A percentile compares a stretch with the other conserved stretches of the same genome.
These are phyloP conservation scores for Anagyrus pseudococci DNA, from an alignment of 2,888 invertebrate species.

Conservation along the genomic window DNA sequence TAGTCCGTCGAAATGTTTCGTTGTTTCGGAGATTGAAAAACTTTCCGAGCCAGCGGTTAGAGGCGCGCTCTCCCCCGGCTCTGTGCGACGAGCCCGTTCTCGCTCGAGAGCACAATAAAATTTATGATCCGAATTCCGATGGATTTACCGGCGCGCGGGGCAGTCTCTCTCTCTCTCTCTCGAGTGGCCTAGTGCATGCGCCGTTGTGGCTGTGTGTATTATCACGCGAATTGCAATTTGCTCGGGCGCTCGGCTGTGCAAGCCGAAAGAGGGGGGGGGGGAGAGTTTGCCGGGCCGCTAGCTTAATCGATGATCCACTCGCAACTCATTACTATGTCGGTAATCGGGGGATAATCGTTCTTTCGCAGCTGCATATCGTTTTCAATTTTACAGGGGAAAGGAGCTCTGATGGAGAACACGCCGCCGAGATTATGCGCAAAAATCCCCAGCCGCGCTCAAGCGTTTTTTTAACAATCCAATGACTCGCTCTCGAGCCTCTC, in stretches of 20 bases:
- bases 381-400: conserved; percentile 26
- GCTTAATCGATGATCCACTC: conserved; percentile 20
- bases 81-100: neutral
- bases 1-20: conserved; percentile 32
- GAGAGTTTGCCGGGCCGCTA: conserved; percentile 1
- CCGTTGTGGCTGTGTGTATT: conserved; percentile 2
- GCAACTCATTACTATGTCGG: conserved; percentile 20
- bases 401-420: too few species aligned
- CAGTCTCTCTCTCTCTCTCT: neutral
- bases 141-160: conserved; percentile 37
- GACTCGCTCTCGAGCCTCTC: too few species aligned
- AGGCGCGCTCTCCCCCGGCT: neutral
- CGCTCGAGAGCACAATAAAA: conserved; percentile 38
- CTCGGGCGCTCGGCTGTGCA: neutral
- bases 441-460: too few species aligned
- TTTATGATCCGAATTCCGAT: conserved; percentile 42
- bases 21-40: conserved; percentile 38
- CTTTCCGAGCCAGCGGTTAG: conserved; percentile 36
- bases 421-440: too few species aligned
- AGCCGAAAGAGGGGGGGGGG: too few species aligned
- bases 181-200: too few species aligned
- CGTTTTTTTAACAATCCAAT: too few species aligned
- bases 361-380: conserved; percentile 21
- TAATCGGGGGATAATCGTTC: conserved; percentile 30
- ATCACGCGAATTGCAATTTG: conserved; percentile 19